These are phyloP conservation scores for Sardina pilchardus DNA, from an alignment of 2,113 vertebrate species.

Conservation along the genomic window DNA sequence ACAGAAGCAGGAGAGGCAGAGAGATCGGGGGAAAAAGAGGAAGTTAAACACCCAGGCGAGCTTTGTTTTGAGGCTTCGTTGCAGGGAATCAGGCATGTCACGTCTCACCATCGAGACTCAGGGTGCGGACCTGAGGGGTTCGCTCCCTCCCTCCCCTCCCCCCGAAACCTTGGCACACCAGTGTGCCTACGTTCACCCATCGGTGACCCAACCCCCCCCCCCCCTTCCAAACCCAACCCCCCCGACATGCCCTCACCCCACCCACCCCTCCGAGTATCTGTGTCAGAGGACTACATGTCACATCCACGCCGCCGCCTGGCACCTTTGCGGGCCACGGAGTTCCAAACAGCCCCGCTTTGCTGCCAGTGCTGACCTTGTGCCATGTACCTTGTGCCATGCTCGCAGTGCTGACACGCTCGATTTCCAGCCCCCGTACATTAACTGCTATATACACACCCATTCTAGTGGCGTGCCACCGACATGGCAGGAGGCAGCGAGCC, in stretches of 20 bases:
- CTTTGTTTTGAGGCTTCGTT: slow-evolving; percentile 2
- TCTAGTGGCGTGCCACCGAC: neutral
- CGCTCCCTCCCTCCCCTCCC: neutral
- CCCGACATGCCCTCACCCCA: neutral
- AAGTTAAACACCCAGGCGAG: neutral
- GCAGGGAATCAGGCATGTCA: neutral
- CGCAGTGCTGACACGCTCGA: neutral
- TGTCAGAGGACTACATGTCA: slow-evolving; percentile 8
- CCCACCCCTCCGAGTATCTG: neutral
- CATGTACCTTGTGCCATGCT: slow-evolving; percentile 10
- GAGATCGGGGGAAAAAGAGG: neutral
- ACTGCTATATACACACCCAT: neutral
- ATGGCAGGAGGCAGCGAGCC: neutral
- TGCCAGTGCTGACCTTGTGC: slow-evolving; percentile 7
- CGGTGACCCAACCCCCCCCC: neutral
- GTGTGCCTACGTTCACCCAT: neutral
- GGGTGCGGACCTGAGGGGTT: neutral
- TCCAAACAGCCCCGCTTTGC: neutral
- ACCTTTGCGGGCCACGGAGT: neutral
- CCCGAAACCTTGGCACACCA: slow-evolving; percentile 49
- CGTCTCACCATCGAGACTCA: neutral
- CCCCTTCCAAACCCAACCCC: neutral
- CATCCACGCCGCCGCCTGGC: neutral
- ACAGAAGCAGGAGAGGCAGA: slow-evolving; percentile 25
- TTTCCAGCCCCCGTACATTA: slow-evolving; percentile 3